Conservation (phyloP, 2,113 vertebrate genomes). For the Tautogolabrus adspersus region DNA sequence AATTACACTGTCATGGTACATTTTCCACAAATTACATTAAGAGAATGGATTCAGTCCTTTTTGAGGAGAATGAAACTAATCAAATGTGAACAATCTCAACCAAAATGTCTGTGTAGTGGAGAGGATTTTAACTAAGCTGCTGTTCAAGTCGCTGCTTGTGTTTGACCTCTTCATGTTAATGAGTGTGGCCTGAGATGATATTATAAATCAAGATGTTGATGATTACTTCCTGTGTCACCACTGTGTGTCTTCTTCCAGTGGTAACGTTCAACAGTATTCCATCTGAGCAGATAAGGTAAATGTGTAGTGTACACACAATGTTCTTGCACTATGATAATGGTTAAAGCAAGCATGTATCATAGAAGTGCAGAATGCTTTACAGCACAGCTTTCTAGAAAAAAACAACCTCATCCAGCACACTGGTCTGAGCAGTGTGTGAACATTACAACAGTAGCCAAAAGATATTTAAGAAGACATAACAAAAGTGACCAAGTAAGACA, state of each 20-base stretch:
- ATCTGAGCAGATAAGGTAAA: background rate
- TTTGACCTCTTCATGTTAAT: slow-evolving; percentile 30
- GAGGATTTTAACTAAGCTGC: slow-evolving; percentile 39
- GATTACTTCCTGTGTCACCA: background rate
- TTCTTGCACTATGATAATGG: too few relatives aligned
- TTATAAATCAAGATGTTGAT: background rate
- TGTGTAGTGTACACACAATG: too few relatives aligned
- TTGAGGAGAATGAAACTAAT: slow-evolving; percentile 71
- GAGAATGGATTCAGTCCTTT: slow-evolving; percentile 75
- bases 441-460: too few relatives aligned
- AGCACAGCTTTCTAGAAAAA: too few relatives aligned
- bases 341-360: too few relatives aligned
- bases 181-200: slow-evolving; percentile 10
- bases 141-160: background rate
- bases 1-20: slow-evolving; percentile 83
- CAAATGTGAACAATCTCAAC: slow-evolving; percentile 64
- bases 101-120: slow-evolving; percentile 32
- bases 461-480: too few relatives aligned
- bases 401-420: too few relatives aligned
- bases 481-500: too few relatives aligned
- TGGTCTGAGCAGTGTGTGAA: too few relatives aligned
- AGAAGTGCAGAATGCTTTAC: too few relatives aligned
- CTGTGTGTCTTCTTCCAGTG: background rate
- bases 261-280: slow-evolving; percentile 5
- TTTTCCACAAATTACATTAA: slow-evolving; percentile 84